Conservation (phyloP, 2,113 vertebrate species). For the Eupsittula cactorum region DNA sequence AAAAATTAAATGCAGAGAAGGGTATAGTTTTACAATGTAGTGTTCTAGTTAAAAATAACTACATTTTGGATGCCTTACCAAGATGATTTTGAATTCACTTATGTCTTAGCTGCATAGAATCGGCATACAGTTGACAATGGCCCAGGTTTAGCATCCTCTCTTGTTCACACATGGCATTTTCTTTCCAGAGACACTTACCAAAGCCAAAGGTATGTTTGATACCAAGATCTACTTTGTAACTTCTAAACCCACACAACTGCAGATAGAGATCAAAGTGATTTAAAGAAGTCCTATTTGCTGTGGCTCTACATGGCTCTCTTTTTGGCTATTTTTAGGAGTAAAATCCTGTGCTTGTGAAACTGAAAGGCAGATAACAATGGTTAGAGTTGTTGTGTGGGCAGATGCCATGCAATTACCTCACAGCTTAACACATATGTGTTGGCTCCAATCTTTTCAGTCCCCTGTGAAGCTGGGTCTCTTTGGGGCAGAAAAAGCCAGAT, state of each 20-base stretch:
- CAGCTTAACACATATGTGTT: accelerated
- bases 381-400: background rate
- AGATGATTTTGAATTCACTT: constrained; percentile 30
- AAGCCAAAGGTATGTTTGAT: background rate
- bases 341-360: constrained; percentile 32
- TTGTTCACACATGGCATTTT: background rate
- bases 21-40: background rate
- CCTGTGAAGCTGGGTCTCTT: accelerated
- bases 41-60: constrained; percentile 46
- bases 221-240: constrained; percentile 20
- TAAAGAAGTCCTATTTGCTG: constrained; percentile 44
- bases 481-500: background rate
- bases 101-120: background rate
- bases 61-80: constrained; percentile 5
- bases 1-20: constrained; percentile 11
- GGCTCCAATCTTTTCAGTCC: background rate
- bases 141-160: constrained; percentile 29
- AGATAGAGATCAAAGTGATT: constrained; percentile 31
- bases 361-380: constrained; percentile 32
- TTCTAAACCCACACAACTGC: constrained; percentile 38
- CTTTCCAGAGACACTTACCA: constrained; percentile 26
- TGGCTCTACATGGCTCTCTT: background rate
- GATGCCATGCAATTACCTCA: background rate
- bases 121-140: background rate
- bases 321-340: constrained; percentile 55